These are phyloP conservation scores for Silurus lanzhouensis DNA, from an alignment of 2,797 vertebrate species.

Conservation along the genomic window DNA sequence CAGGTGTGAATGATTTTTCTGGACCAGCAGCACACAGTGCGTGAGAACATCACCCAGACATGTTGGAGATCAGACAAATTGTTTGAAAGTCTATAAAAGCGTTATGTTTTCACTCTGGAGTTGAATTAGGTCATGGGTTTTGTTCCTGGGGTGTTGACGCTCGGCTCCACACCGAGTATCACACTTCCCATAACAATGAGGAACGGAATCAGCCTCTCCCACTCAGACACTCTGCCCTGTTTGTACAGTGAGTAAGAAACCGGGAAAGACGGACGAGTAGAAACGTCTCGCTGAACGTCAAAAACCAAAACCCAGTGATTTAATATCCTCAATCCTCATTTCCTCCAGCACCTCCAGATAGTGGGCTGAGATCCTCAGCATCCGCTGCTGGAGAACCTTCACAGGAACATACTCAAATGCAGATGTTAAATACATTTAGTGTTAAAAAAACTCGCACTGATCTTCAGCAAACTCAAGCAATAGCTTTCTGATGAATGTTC, in stretches of 20 bases:
- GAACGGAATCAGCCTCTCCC: conserved; percentile 70
- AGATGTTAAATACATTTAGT: conserved; percentile 10
- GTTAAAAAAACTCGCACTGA: not conserved
- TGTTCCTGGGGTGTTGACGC: conserved; percentile 65
- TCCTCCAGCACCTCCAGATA: conserved; percentile 59
- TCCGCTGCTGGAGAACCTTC: not conserved
- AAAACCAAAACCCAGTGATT: conserved; percentile 74
- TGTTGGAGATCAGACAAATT: no score
- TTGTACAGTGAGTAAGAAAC: conserved; percentile 76
- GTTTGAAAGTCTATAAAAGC: not conserved
- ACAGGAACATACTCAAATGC: not conserved
- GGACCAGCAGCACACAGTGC: not conserved
- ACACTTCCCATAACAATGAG: conserved; percentile 71
- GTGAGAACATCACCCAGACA: not conserved
- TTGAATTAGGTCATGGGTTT: conserved; percentile 64
- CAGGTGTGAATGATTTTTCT: not conserved
- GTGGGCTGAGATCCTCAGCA: not conserved
- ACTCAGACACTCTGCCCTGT: conserved; percentile 66
- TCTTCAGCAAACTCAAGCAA: not conserved
- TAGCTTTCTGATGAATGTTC: not conserved
- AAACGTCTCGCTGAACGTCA: conserved; percentile 61
- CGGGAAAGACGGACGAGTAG: conserved; percentile 63
- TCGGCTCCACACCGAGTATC: conserved; percentile 66
- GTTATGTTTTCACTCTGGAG: conserved; percentile 12
- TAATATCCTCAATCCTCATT: conserved; percentile 62